Evolutionary conservation across 2,888 invertebrate genomes (phyloP).

Genomic region (Meiosimyza decipiens): DNA sequence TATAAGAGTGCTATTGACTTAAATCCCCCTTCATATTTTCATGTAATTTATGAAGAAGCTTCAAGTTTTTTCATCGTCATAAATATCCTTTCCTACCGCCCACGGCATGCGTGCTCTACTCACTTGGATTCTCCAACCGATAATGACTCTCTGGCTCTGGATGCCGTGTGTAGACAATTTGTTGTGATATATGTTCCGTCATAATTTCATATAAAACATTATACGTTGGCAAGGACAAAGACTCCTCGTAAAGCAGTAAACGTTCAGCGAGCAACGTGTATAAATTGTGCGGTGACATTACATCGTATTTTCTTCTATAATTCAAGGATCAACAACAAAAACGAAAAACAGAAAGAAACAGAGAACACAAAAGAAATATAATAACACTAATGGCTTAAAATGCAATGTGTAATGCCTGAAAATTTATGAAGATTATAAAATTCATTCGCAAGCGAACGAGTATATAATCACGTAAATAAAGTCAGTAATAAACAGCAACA

Average conservation of each 20-base stretch:
- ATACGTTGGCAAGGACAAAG: constrained; percentile 93
- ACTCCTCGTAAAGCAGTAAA: constrained; percentile 87
- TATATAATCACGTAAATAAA: constrained; percentile 1
- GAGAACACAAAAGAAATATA: neutral
- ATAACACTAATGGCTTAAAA: neutral
- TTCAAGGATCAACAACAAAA: constrained; percentile 18
- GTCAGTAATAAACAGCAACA: constrained; percentile 8
- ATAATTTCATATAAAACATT: constrained; percentile 98
- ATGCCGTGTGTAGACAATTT: constrained; percentile 92
- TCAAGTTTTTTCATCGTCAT: neutral
- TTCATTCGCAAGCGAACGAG: neutral
- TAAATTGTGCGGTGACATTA: constrained; percentile 98
- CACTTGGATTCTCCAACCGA: constrained; percentile 96
- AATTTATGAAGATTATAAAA: constrained; percentile 1
- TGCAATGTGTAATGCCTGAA: neutral
- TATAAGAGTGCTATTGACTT: neutral
- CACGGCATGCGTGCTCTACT: constrained; percentile 61
- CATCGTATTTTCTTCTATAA: constrained; percentile 94
- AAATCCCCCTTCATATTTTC: neutral
- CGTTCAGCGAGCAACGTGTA: constrained; percentile 96
- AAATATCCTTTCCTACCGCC: neutral
- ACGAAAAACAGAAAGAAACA: neutral
- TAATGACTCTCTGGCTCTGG: constrained; percentile 96
- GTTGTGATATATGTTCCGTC: constrained; percentile 96
- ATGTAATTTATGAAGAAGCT: neutral